Evolutionary conservation across 2,888 invertebrate genomes (phyloP).

Genomic region (Cryptus viduatorius): DNA sequence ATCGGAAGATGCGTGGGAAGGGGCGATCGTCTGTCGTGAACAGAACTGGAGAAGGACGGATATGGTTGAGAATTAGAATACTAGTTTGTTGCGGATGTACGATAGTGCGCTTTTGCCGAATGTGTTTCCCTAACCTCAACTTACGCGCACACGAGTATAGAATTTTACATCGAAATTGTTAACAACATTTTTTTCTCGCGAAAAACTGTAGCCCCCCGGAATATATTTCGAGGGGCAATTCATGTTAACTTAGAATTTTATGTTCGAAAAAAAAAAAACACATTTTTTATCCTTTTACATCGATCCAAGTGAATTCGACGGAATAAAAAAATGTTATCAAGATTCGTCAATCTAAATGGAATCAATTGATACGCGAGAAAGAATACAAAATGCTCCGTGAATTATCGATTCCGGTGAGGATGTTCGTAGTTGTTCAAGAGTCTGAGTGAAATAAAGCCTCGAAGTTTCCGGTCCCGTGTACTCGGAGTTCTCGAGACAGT

Average conservation of each 20-base stretch:
- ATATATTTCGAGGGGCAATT: too few species aligned
- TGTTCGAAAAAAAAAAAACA: too few species aligned
- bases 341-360: neutral
- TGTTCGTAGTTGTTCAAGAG: neutral
- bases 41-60: slow-evolving; percentile 26
- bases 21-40: slow-evolving; percentile 25
- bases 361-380: neutral
- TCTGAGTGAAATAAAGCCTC: slow-evolving; percentile 31
- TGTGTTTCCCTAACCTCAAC: too few species aligned
- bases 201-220: too few species aligned
- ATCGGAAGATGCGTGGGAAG: slow-evolving; percentile 46
- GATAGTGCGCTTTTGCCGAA: slow-evolving; percentile 39
- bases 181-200: too few species aligned
- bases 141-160: neutral
- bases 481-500: neutral
- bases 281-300: too few species aligned
- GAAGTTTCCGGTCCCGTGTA: slow-evolving; percentile 4
- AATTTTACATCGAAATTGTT: too few species aligned
- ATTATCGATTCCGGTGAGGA: slow-evolving; percentile 2
- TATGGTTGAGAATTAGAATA: slow-evolving; percentile 32
- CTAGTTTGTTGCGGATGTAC: slow-evolving; percentile 27
- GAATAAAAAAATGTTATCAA: neutral
- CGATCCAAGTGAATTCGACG: too few species aligned
- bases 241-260: too few species aligned
- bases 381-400: neutral